Conservation (phyloP, 2,113 vertebrate genomes). For the Phalacrocorax carbo region DNA sequence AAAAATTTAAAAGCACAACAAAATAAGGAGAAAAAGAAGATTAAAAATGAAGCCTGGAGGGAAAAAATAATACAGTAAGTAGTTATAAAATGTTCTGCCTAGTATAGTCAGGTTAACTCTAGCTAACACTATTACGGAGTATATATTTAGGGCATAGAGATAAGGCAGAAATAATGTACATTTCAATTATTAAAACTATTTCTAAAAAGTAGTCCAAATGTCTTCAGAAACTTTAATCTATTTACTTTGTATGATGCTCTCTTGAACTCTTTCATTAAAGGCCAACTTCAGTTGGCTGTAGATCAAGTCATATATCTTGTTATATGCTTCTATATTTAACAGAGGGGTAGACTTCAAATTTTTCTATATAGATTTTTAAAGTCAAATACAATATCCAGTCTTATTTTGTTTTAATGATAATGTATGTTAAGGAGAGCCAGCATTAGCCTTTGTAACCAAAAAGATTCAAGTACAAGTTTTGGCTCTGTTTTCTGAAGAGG, state of each 20-base stretch:
- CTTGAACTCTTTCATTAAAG: slow-evolving; percentile 39
- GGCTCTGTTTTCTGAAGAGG: not conserved
- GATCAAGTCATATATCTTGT: not conserved
- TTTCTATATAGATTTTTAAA: not conserved
- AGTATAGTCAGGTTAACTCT: slow-evolving; percentile 46
- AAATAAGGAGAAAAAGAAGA: slow-evolving; percentile 24
- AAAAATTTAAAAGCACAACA: not conserved
- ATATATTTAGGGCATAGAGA: slow-evolving; percentile 9
- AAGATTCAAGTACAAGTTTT: not conserved
- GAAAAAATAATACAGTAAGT: slow-evolving; percentile 3
- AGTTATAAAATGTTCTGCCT: slow-evolving; percentile 56
- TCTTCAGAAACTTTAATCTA: slow-evolving; percentile 5
- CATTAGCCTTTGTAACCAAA: not conserved
- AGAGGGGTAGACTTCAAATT: not conserved
- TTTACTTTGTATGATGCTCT: slow-evolving; percentile 9
- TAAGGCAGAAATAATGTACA: slow-evolving; percentile 34
- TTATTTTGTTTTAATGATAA: not conserved
- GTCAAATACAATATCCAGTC: not conserved
- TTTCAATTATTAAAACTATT: slow-evolving; percentile 45
- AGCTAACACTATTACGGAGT: slow-evolving; percentile 13
- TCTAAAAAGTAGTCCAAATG: slow-evolving; percentile 33
- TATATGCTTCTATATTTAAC: not conserved
- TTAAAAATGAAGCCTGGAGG: slow-evolving; percentile 24
- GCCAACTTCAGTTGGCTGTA: not conserved
- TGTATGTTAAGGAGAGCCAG: not conserved